phyloP scores from a whole-genome alignment of 1,140 invertebrate species.

The Oncopodura yosiiana region DNA sequence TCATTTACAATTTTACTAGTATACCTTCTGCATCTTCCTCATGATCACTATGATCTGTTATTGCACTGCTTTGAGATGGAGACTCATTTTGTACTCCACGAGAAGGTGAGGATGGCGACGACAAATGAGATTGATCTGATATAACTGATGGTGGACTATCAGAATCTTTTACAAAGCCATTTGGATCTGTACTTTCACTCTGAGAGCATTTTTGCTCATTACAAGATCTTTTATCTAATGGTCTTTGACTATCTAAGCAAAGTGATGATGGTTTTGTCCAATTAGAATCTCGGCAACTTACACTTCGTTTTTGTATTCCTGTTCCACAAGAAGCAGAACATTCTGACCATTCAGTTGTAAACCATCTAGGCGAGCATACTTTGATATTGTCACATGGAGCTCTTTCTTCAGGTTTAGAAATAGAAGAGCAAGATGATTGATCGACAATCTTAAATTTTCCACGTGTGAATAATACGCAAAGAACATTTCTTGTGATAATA shows the following conservation, averaged over 20 bases:
- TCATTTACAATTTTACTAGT: neutral
- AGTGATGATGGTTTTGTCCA: conserved; percentile 45
- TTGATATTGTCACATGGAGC: conserved; percentile 36
- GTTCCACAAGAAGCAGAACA: conserved; percentile 54
- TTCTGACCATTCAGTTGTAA: conserved; percentile 38
- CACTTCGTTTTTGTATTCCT: conserved; percentile 50
- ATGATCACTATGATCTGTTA: conserved; percentile 5
- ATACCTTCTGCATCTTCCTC: conserved; percentile 31
- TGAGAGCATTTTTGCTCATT: conserved; percentile 50
- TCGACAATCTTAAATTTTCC: conserved; percentile 37
- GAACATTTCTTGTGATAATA: conserved; percentile 37
- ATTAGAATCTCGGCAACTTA: conserved; percentile 44
- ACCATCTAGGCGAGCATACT: conserved; percentile 39
- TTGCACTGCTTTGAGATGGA: neutral
- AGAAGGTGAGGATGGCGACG: too few relatives aligned
- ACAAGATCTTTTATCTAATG: conserved; percentile 48
- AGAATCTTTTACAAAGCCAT: conserved; percentile 23
- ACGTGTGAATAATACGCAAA: conserved; percentile 39
- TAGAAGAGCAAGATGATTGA: conserved; percentile 38
- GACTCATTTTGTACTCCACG: neutral
- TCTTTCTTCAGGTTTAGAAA: conserved; percentile 36
- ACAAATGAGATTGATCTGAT: too few relatives aligned
- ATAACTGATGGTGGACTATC: conserved; percentile 10
- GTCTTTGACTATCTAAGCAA: conserved; percentile 49
- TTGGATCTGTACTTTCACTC: conserved; percentile 20